Evolutionary conservation across 2,113 vertebrate species (phyloP).

Genomic region (Pachycephala philippinensis): DNA sequence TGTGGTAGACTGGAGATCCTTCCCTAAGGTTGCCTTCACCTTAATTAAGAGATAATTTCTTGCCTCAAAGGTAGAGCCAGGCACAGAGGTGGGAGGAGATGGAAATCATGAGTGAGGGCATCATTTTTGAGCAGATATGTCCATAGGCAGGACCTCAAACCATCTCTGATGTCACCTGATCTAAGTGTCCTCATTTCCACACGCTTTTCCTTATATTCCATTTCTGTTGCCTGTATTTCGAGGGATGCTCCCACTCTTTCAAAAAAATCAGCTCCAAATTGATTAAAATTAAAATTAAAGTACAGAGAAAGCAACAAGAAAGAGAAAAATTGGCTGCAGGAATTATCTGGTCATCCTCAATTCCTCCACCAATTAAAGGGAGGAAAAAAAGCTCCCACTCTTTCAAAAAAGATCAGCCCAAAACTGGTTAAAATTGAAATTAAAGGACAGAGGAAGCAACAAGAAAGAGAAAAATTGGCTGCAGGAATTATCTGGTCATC

Average conservation of each 20-base stretch:
- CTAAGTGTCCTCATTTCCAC: neutral
- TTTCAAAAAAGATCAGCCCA: neutral
- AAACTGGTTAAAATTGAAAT: neutral
- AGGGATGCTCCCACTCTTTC: neutral
- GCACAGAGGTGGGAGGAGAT: neutral
- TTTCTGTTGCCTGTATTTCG: neutral
- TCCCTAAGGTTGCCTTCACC: neutral
- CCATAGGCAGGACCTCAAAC: neutral
- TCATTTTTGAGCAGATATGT: too few species aligned
- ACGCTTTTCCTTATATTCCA: neutral
- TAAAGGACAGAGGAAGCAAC: neutral
- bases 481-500: neutral
- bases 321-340: neutral
- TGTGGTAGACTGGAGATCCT: neutral
- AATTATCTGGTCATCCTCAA: neutral
- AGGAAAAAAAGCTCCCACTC: neutral
- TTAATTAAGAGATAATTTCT: neutral
- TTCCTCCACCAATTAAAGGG: neutral
- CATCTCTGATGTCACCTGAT: neutral
- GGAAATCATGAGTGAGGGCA: neutral
- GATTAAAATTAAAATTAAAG: neutral
- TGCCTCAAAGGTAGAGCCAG: neutral
- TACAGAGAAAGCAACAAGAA: neutral
- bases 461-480: neutral
- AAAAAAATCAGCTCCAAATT: neutral